A percentile compares a stretch with the other conserved stretches of the same genome.
These are phyloP conservation scores for Gerris lacustris DNA, from an alignment of 2,888 invertebrate genomes.

Conservation along the genomic window DNA sequence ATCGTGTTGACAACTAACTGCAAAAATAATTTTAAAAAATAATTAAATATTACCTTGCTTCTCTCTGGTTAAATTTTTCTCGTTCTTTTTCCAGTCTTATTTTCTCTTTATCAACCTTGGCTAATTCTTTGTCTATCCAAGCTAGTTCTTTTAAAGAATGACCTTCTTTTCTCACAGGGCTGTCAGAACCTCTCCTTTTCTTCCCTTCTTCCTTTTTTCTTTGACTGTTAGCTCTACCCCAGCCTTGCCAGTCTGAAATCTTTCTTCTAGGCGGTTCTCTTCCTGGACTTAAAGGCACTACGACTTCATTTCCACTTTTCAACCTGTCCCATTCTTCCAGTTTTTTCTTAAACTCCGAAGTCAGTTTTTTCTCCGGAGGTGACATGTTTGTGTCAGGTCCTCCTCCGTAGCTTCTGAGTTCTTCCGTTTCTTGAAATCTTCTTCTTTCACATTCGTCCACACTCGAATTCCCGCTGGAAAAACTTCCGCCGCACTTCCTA, in stretches of 20 bases:
- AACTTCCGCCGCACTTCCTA: slow-evolving; percentile 29
- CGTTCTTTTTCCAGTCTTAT: slow-evolving; percentile 47
- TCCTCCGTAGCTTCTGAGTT: slow-evolving; percentile 8
- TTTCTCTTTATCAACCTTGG: slow-evolving; percentile 49
- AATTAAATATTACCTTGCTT: slow-evolving; percentile 41
- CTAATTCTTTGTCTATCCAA: slow-evolving; percentile 48
- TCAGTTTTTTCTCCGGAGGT: slow-evolving; percentile 48
- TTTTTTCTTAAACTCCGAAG: slow-evolving; percentile 70
- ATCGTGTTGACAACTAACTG: too few relatives aligned
- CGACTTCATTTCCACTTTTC: slow-evolving; percentile 40
- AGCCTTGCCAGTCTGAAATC: slow-evolving; percentile 50
- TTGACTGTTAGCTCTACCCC: slow-evolving; percentile 36
- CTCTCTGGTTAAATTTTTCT: slow-evolving; percentile 51
- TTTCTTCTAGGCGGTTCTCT: slow-evolving; percentile 35
- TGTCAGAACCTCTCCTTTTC: slow-evolving; percentile 17
- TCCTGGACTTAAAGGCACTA: slow-evolving; percentile 22
- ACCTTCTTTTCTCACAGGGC: slow-evolving; percentile 18
- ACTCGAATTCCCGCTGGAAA: slow-evolving; percentile 23
- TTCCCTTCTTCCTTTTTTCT: slow-evolving; percentile 15
- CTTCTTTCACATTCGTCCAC: slow-evolving; percentile 34
- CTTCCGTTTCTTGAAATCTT: slow-evolving; percentile 3
- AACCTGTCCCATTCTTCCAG: slow-evolving; percentile 75
- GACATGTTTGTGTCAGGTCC: slow-evolving; percentile 15
- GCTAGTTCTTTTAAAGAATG: slow-evolving; percentile 41
- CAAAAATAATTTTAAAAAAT: too few relatives aligned